phyloP scores from a whole-genome alignment of 92 coral and sea anemone species.

The Epizoanthus fatuus region DNA sequence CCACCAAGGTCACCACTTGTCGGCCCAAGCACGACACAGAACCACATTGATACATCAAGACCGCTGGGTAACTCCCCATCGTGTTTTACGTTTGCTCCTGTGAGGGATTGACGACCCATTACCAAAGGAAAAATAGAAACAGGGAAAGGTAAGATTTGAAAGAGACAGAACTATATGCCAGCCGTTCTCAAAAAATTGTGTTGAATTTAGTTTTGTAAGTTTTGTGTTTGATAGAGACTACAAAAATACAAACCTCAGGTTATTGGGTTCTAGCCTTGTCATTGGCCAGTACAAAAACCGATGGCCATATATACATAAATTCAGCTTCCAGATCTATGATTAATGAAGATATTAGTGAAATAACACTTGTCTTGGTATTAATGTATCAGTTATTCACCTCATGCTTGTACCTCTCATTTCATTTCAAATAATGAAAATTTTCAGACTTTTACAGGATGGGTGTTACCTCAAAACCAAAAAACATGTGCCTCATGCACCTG shows the following conservation, averaged over 20 bases:
- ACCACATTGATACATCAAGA: conserved; percentile 79
- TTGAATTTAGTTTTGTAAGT: too few relatives aligned
- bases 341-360: too few relatives aligned
- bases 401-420: not conserved
- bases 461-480: not conserved
- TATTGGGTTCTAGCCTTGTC: too few relatives aligned
- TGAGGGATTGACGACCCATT: conserved; percentile 78
- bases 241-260: too few relatives aligned
- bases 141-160: conserved; percentile 13
- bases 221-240: too few relatives aligned
- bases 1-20: conserved; percentile 99
- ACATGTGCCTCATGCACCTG: too few relatives aligned
- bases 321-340: too few relatives aligned
- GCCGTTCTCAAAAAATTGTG: too few relatives aligned
- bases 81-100: conserved; percentile 98
- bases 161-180: not conserved
- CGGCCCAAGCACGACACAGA: conserved; percentile 85
- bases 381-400: not conserved
- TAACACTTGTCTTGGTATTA: too few relatives aligned
- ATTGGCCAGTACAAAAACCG: not conserved
- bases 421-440: not conserved
- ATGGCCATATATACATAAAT: too few relatives aligned
- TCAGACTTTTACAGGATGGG: too few relatives aligned
- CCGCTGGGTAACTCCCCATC: conserved; percentile 77
- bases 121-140: conserved; percentile 1